phyloP scores from a whole-genome alignment of 2,888 invertebrate species.

The Lasius fuliginosus region DNA sequence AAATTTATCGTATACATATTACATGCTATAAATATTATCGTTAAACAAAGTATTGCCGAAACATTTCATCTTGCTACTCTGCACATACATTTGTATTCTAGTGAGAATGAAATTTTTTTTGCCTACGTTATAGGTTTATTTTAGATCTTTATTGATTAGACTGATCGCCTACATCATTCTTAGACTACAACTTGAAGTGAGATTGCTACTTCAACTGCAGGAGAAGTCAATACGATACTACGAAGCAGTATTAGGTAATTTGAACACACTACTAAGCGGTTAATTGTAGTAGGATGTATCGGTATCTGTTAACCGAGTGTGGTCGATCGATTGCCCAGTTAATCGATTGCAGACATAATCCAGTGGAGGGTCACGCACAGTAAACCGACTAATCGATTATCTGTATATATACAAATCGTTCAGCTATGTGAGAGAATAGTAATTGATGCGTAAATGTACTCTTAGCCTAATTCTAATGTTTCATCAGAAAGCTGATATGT shows the following conservation, averaged over 20 bases:
- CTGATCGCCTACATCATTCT: constrained; percentile 17
- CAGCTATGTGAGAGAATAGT: constrained; percentile 58
- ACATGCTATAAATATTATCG: not conserved
- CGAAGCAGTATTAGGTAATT: constrained; percentile 75
- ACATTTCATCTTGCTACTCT: not conserved
- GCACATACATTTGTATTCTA: not conserved
- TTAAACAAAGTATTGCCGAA: not conserved
- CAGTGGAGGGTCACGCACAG: constrained; percentile 72
- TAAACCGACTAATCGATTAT: constrained; percentile 77
- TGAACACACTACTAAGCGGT: constrained; percentile 74
- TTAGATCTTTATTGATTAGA: not conserved
- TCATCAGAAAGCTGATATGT: constrained; percentile 11
- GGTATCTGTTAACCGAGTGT: constrained; percentile 75
- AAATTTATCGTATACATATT: not conserved
- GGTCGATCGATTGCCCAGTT: constrained; percentile 74
- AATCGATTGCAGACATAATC: constrained; percentile 77
- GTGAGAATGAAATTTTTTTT: not conserved
- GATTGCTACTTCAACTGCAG: constrained; percentile 45
- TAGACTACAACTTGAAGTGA: constrained; percentile 35
- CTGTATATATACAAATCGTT: constrained; percentile 74
- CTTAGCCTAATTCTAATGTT: constrained; percentile 28
- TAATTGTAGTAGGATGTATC: constrained; percentile 75
- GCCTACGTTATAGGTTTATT: too few species aligned
- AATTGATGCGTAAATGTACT: constrained; percentile 69
- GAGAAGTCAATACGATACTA: constrained; percentile 71